These are phyloP conservation scores for Patella vulgata DNA, from an alignment of 1,140 invertebrate genomes.

Conservation along the genomic window DNA sequence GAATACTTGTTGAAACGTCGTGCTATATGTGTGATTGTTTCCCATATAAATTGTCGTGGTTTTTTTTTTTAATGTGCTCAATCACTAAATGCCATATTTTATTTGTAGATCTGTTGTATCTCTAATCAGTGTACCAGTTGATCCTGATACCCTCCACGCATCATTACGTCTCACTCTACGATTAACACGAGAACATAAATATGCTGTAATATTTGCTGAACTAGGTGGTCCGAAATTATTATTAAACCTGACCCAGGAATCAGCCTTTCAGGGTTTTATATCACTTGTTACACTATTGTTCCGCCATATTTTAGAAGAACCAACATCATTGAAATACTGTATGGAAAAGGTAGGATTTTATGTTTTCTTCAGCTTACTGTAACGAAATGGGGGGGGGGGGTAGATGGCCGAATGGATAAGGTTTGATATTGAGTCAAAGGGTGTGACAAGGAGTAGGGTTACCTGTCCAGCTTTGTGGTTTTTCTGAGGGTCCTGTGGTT, in stretches of 20 bases:
- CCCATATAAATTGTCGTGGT: no score
- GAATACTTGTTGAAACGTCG: no score
- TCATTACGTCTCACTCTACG: conserved; percentile 81
- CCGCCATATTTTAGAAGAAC: conserved; percentile 86
- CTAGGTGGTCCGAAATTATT: conserved; percentile 80
- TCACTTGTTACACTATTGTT: conserved; percentile 84
- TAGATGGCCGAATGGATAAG: no score
- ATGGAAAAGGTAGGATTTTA: conserved; percentile 81
- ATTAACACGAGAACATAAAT: conserved; percentile 80
- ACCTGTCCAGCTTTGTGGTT: no score
- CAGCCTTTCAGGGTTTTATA: conserved; percentile 81
- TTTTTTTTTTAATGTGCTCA: no score
- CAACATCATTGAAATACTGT: conserved; percentile 77
- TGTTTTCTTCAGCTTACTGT: no score
- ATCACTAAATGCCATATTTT: no score
- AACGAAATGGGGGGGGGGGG: no score
- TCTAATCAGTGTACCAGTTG: conserved; percentile 77
- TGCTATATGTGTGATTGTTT: no score
- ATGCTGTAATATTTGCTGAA: conserved; percentile 80
- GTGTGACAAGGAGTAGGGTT: no score
- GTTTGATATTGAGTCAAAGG: no score
- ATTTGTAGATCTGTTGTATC: conserved; percentile 74
- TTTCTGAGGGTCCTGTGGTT: no score
- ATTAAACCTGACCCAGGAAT: conserved; percentile 77
- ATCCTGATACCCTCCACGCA: conserved; percentile 82